Conservation (phyloP, 1,140 invertebrate genomes). For the Ceratitis capitata region DNA sequence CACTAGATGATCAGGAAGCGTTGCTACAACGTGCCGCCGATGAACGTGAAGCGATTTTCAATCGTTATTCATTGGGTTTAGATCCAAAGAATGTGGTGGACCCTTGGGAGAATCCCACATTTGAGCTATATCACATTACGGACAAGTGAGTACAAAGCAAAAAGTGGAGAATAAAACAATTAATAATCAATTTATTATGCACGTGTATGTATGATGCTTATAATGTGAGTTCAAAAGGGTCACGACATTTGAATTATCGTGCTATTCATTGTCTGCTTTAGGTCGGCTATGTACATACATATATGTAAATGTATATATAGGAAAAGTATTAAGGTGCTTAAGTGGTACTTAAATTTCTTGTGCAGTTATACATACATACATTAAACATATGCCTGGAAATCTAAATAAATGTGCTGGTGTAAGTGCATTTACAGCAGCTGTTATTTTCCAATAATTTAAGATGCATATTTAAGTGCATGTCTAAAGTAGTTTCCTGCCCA, state of each 20-base stretch:
- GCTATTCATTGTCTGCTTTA: background rate
- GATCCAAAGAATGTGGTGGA: conserved; percentile 92
- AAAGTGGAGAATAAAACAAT: too few species aligned
- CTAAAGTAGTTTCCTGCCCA: background rate
- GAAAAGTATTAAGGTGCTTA: background rate
- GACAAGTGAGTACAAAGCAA: conserved; percentile 72
- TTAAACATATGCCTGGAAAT: too few species aligned
- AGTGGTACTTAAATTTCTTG: background rate
- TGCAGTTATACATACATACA: too few species aligned
- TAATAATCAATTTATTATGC: background rate
- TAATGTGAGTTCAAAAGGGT: background rate
- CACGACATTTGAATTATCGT: background rate
- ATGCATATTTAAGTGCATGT: too few species aligned
- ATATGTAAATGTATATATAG: background rate
- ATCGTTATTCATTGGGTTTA: conserved; percentile 90
- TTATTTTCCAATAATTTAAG: too few species aligned
- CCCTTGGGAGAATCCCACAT: conserved; percentile 96
- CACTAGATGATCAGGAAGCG: conserved; percentile 56
- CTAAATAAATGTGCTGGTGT: too few species aligned
- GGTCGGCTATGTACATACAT: too few species aligned
- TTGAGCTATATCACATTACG: conserved; percentile 93
- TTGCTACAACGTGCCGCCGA: conserved; percentile 84
- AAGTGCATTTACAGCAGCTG: too few species aligned
- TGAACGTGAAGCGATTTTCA: conserved; percentile 94
- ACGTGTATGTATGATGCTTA: background rate